Evolutionary conservation across 1,140 invertebrate genomes (phyloP).

Genomic region (Anagrus nilaparvatae): DNA sequence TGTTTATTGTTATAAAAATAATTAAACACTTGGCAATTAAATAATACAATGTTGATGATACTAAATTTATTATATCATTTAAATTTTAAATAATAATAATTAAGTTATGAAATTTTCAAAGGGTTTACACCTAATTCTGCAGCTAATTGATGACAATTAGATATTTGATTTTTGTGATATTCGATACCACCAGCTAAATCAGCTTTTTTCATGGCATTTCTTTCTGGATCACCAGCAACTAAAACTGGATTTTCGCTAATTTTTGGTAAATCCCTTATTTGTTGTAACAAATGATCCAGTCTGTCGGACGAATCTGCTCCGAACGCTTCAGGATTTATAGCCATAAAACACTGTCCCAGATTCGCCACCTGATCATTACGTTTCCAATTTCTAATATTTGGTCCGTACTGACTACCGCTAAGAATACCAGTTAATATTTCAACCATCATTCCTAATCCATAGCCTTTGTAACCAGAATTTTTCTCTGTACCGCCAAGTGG

Average conservation of each 20-base stretch:
- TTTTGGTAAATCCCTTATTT: conserved; percentile 41
- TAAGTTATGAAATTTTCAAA: no score
- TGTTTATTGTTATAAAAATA: no score
- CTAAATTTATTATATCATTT: no score
- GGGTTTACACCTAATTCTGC: conserved; percentile 44
- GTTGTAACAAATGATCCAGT: conserved; percentile 49
- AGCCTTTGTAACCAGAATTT: conserved; percentile 84
- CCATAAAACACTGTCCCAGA: conserved; percentile 86
- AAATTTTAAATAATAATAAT: no score
- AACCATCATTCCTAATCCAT: conserved; percentile 76
- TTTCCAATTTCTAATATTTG: conserved; percentile 68
- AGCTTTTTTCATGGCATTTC: conserved; percentile 53
- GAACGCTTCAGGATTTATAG: conserved; percentile 76
- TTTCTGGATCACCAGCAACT: conserved; percentile 80
- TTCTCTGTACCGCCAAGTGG: conserved; percentile 74
- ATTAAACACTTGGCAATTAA: no score
- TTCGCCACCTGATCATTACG: conserved; percentile 52
- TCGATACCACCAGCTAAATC: conserved; percentile 60
- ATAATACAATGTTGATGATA: no score
- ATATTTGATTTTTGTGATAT: conserved; percentile 69
- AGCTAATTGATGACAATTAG: conserved; percentile 43
- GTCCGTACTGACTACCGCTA: conserved; percentile 53
- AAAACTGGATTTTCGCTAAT: conserved; percentile 55
- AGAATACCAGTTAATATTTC: conserved; percentile 73
- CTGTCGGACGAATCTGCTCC: conserved; percentile 69